phyloP scores from a whole-genome alignment of 2,797 vertebrate genomes.

The Phoebastria nigripes region DNA sequence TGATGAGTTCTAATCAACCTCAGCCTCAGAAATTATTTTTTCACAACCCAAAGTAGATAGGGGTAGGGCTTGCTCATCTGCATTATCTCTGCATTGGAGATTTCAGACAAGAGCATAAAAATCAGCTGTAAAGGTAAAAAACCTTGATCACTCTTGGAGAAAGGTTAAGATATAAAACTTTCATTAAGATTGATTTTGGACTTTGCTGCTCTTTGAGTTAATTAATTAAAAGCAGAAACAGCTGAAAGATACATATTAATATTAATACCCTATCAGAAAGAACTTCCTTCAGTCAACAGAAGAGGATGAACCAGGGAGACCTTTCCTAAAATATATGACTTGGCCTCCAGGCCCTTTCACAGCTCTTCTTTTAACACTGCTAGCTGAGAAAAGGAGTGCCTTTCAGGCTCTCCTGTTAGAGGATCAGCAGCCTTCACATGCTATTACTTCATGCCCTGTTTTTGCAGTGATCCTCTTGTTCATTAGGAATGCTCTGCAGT shows the following conservation, averaged over 20 bases:
- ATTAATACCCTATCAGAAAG: constrained; percentile 40
- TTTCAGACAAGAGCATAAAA: constrained; percentile 11
- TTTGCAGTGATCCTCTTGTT: background rate
- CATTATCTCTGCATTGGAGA: background rate
- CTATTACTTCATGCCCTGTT: background rate
- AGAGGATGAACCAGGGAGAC: background rate
- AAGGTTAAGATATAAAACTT: constrained; percentile 46
- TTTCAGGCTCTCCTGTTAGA: background rate
- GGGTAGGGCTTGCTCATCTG: background rate
- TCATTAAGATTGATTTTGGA: constrained; percentile 51
- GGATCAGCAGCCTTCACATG: background rate
- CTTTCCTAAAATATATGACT: constrained; percentile 9
- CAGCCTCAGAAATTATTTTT: background rate
- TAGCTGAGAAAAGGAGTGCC: background rate
- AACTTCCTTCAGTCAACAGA: constrained; percentile 2
- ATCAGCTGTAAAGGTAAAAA: background rate
- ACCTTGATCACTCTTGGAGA: background rate
- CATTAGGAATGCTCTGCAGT: background rate
- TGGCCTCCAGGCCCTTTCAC: constrained; percentile 4
- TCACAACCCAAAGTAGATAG: background rate
- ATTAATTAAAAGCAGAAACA: constrained; percentile 49
- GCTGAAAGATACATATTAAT: constrained; percentile 49
- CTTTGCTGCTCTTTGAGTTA: constrained; percentile 43
- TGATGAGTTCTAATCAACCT: background rate
- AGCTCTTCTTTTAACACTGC: background rate